A percentile compares a stretch with the other conserved stretches of the same genome.
These are phyloP conservation scores for Drosophila watanabei DNA, from an alignment of 1,140 invertebrate species.

Conservation along the genomic window DNA sequence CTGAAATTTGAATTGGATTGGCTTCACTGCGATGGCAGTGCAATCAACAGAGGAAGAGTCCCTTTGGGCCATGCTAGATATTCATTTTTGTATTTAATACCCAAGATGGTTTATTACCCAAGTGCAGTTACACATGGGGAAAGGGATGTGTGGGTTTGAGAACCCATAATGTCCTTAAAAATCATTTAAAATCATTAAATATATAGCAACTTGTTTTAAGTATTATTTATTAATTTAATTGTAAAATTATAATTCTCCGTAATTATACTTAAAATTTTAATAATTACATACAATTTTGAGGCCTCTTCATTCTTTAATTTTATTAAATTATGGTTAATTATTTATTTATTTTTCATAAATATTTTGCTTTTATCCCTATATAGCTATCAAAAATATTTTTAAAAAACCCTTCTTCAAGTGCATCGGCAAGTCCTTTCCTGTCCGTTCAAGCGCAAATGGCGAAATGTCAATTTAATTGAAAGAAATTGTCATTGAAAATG, in stretches of 20 bases:
- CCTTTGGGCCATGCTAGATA: slow-evolving; percentile 61
- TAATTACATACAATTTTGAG: not conserved
- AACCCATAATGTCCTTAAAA: too few relatives aligned
- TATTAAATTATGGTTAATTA: not conserved
- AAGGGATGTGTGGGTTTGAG: not conserved
- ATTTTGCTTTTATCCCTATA: too few relatives aligned
- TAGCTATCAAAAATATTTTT: not conserved
- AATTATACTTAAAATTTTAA: not conserved
- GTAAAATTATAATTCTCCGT: not conserved
- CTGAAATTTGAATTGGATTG: slow-evolving; percentile 72
- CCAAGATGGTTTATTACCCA: slow-evolving; percentile 35
- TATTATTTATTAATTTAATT: not conserved
- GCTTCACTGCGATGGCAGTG: slow-evolving; percentile 26
- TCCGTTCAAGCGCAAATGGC: slow-evolving; percentile 19
- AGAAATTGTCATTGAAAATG: slow-evolving; percentile 60
- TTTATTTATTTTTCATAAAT: not conserved
- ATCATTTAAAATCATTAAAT: not conserved
- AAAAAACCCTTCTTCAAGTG: not conserved
- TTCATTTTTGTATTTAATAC: slow-evolving; percentile 64
- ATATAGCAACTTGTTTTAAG: too few relatives aligned
- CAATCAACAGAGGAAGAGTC: slow-evolving; percentile 42
- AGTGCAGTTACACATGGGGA: slow-evolving; percentile 12
- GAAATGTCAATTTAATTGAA: slow-evolving; percentile 77
- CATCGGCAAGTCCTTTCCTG: not conserved
- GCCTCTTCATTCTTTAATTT: too few relatives aligned